Evolutionary conservation across 2,797 vertebrate species (phyloP).

Genomic region (Myioborus miniatus): DNA sequence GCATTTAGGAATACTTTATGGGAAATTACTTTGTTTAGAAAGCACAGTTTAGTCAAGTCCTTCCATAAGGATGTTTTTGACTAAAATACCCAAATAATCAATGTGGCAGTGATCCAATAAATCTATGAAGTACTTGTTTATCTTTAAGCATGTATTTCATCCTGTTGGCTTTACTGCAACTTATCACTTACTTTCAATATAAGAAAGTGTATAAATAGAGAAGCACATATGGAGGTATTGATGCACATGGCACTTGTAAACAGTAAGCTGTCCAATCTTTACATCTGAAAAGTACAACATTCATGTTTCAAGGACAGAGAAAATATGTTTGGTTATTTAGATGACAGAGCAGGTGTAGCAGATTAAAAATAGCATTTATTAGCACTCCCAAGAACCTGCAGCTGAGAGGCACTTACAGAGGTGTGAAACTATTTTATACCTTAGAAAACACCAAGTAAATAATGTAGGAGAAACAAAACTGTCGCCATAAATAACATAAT

Average conservation of each 20-base stretch:
- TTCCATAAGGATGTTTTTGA: not conserved
- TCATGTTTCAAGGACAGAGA: conserved; percentile 19
- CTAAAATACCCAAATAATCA: conserved; percentile 17
- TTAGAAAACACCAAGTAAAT: conserved; percentile 43
- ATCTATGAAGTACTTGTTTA: not conserved
- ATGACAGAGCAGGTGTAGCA: conserved; percentile 13
- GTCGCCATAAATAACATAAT: not conserved
- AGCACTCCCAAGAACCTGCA: conserved; percentile 3
- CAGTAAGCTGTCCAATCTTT: not conserved
- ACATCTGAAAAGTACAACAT: not conserved
- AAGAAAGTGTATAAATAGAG: not conserved
- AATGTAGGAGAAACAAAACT: conserved; percentile 1
- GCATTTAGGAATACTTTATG: not conserved
- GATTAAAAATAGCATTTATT: conserved; percentile 52
- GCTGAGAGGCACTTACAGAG: conserved; percentile 9
- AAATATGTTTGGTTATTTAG: not conserved
- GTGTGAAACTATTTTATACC: conserved; percentile 18
- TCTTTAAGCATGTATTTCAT: not conserved
- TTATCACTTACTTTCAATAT: not conserved
- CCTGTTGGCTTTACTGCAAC: not conserved
- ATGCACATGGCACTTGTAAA: not conserved
- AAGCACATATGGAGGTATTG: not conserved
- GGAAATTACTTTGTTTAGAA: not conserved
- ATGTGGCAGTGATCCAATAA: not conserved
- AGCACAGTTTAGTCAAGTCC: not conserved